phyloP scores from a whole-genome alignment of 2,888 invertebrate species.

The Digitonthophagus gazella region DNA sequence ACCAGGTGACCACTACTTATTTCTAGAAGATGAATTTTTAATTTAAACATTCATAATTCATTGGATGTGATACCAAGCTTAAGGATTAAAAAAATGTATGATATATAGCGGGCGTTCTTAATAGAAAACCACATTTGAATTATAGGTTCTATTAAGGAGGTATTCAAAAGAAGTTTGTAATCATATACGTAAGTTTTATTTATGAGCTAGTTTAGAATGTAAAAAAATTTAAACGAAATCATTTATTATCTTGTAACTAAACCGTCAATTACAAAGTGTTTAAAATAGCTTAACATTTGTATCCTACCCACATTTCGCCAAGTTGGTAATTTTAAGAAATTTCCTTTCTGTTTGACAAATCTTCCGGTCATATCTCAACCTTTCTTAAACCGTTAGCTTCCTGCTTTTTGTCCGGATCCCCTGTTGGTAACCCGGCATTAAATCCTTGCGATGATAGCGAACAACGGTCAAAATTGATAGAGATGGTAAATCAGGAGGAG shows the following conservation, averaged over 20 bases:
- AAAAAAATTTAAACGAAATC: too few relatives aligned
- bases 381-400: not conserved
- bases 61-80: too few relatives aligned
- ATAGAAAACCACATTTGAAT: too few relatives aligned
- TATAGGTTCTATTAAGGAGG: too few relatives aligned
- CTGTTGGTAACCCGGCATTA: not conserved
- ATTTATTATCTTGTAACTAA: not conserved
- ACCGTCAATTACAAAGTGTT: not conserved
- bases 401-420: not conserved
- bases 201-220: too few relatives aligned
- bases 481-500: not conserved
- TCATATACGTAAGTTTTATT: too few relatives aligned
- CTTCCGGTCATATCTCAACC: not conserved
- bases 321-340: not conserved
- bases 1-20: too few relatives aligned
- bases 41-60: too few relatives aligned
- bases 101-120: too few relatives aligned
- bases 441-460: not conserved
- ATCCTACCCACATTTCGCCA: not conserved
- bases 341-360: not conserved
- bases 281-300: not conserved
- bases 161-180: too few relatives aligned
- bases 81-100: too few relatives aligned
- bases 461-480: not conserved
- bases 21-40: too few relatives aligned